phyloP scores from a whole-genome alignment of 1,140 invertebrate genomes.

The Neocloeon triangulifer region DNA sequence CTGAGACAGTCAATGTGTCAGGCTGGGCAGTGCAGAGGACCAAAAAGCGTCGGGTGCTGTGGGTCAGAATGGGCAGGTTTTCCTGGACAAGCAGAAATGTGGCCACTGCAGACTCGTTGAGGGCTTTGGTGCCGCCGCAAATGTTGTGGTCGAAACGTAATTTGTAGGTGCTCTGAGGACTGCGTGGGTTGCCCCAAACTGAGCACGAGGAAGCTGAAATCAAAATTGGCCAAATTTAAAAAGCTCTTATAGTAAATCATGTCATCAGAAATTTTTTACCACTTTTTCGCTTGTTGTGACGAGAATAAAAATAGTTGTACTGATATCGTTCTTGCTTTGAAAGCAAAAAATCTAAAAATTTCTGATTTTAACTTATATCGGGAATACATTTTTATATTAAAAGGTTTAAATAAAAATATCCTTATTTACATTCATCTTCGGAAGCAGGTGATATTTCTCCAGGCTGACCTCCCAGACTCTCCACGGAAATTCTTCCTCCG shows the following conservation, averaged over 20 bases:
- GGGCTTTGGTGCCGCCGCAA: constrained; percentile 30
- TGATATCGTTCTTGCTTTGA: too few species aligned
- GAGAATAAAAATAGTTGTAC: too few species aligned
- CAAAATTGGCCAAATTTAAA: too few species aligned
- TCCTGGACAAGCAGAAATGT: constrained; percentile 62
- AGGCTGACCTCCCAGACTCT: constrained; percentile 15
- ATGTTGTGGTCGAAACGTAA: constrained; percentile 46
- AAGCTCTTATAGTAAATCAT: too few species aligned
- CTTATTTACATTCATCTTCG: too few species aligned
- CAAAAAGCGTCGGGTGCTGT: constrained; percentile 52
- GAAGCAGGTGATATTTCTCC: not conserved
- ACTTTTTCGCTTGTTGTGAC: too few species aligned
- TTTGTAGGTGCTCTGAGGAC: constrained; percentile 40
- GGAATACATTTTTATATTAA: too few species aligned
- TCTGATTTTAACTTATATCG: too few species aligned
- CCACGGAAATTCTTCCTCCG: constrained; percentile 45
- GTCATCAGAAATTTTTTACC: too few species aligned
- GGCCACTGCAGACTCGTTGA: constrained; percentile 44
- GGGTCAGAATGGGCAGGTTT: constrained; percentile 53
- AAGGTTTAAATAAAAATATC: too few species aligned
- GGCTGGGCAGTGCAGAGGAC: constrained; percentile 57
- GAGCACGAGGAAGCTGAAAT: too few species aligned
- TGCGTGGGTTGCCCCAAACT: constrained; percentile 26
- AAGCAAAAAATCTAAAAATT: too few species aligned
- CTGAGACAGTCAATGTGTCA: constrained; percentile 50